Conservation (phyloP, 2,113 vertebrate species). For the Rhipidura dahli region DNA sequence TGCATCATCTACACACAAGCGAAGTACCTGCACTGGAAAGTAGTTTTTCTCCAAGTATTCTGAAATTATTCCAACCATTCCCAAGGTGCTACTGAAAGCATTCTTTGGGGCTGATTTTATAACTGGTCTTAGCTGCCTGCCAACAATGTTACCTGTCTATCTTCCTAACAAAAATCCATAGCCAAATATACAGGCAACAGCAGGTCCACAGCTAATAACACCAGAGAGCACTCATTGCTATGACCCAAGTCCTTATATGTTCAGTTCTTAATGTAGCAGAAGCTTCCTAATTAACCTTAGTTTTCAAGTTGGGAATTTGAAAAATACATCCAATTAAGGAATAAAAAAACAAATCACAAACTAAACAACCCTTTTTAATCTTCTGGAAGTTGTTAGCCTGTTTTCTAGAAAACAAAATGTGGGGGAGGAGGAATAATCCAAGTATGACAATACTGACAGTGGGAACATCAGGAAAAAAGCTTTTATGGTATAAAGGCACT, state of each 20-base stretch:
- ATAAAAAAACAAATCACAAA: neutral
- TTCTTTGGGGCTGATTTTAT: neutral
- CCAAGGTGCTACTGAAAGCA: neutral
- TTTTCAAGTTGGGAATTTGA: neutral
- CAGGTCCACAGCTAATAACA: neutral
- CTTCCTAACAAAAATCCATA: neutral
- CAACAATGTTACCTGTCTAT: neutral
- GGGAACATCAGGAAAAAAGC: neutral
- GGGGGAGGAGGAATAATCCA: neutral
- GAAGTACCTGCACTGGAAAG: neutral
- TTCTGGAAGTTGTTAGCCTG: neutral
- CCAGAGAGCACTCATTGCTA: neutral
- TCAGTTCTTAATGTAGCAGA: neutral
- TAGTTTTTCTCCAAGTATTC: neutral
- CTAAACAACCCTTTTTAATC: neutral
- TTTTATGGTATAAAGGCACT: neutral
- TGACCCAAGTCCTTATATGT: neutral
- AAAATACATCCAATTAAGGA: neutral
- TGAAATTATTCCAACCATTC: neutral
- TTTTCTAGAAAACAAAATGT: neutral
- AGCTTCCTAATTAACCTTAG: neutral
- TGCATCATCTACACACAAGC: neutral
- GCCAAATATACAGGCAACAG: neutral
- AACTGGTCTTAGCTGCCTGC: neutral
- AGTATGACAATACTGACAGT: neutral